These are phyloP conservation scores for Caranx ignobilis DNA, from an alignment of 2,113 vertebrate species.

Conservation along the genomic window DNA sequence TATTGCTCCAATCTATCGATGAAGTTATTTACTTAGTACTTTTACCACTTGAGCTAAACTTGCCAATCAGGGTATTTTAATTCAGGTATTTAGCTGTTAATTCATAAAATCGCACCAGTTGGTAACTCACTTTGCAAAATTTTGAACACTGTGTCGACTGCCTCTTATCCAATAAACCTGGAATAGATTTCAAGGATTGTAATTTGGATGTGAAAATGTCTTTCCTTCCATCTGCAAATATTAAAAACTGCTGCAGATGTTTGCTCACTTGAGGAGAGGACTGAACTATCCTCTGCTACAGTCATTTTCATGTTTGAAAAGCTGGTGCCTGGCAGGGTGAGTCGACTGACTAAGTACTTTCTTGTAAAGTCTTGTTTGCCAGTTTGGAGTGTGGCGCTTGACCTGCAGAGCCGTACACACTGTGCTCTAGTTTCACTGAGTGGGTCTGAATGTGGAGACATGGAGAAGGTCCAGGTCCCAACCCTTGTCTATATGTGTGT, in stretches of 20 bases:
- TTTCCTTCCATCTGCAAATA: neutral
- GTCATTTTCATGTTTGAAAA: neutral
- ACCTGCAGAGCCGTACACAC: constrained; percentile 11
- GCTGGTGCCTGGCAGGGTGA: neutral
- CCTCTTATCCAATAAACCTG: neutral
- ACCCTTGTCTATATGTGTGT: neutral
- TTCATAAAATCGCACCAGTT: neutral
- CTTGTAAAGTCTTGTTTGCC: constrained; percentile 27
- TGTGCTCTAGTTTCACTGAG: constrained; percentile 25
- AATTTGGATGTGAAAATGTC: no score
- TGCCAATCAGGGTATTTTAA: neutral
- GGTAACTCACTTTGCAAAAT: neutral
- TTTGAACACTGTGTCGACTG: neutral
- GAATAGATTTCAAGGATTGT: no score
- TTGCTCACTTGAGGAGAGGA: neutral
- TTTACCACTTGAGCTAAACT: neutral
- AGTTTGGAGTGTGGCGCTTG: constrained; percentile 15
- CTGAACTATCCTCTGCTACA: neutral
- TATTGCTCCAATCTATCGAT: no score
- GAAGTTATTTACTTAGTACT: no score
- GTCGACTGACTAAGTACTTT: neutral
- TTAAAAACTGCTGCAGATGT: neutral
- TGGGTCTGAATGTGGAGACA: neutral
- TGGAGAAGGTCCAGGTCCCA: neutral
- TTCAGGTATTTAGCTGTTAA: neutral